These are phyloP conservation scores for Lepeophtheirus salmonis DNA, from an alignment of 1,140 invertebrate species.

Conservation along the genomic window DNA sequence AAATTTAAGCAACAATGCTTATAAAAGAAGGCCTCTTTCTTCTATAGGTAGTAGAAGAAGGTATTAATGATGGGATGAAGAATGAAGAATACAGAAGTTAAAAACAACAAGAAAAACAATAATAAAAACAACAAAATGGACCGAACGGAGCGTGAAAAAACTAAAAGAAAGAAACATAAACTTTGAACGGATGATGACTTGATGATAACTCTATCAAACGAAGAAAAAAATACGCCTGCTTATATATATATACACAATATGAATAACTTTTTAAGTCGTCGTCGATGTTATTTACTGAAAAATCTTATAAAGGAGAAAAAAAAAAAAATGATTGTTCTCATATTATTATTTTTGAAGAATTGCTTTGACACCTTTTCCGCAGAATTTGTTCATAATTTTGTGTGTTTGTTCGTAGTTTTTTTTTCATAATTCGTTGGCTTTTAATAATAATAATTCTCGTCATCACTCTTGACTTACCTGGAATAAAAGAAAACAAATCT, in stretches of 20 bases:
- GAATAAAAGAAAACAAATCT: background rate
- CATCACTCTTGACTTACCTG: background rate
- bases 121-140: background rate
- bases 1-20: too few species aligned
- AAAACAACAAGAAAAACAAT: background rate
- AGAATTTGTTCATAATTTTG: background rate
- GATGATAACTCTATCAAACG: background rate
- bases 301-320: background rate
- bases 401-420: too few species aligned
- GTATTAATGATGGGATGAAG: too few species aligned
- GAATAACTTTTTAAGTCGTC: too few species aligned
- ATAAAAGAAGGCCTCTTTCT: too few species aligned
- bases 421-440: too few species aligned
- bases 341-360: background rate
- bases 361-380: background rate
- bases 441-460: too few species aligned
- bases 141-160: background rate
- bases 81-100: too few species aligned
- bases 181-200: background rate
- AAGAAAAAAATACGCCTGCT: background rate
- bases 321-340: background rate
- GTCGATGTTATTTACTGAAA: background rate
- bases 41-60: too few species aligned
- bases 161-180: background rate
- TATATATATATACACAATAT: conserved; percentile 1